Evolutionary conservation across 1,140 invertebrate genomes (phyloP), one percentile per base, ranked within the genome.

Genomic region (Saccostrea glomerata): DNA sequence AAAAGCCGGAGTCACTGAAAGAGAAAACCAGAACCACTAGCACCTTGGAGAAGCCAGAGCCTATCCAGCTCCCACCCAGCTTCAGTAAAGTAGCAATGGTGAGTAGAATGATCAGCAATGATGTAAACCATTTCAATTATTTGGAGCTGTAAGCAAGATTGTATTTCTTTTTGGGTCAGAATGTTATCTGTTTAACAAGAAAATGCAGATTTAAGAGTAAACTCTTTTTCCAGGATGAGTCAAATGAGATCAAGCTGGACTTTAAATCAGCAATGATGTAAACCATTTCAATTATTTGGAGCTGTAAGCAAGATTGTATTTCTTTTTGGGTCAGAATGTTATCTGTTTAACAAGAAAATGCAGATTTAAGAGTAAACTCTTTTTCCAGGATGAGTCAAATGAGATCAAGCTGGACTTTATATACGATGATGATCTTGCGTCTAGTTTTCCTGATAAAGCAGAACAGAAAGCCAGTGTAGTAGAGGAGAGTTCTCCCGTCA

Each of bases 341-440:
- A 36, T 36, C 30, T 36, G 30, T 36, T 36, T 36, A 36, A 47
- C 47, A 7, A 47, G 47, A 47, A 47, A 47, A 47, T 47, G 47
- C 47, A 47, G 47, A 47, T 83, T 17, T 20, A 55, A 55, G 82
- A 54, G 13, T 77, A 25, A 12, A 30, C 6, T 77, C 30, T 25
- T 25, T 77, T 17, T 77, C 4, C 30, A 96, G 58, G 97, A 98
- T 94, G 97, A 98, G 92, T 96, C 96, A 56, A 96, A 97, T 55
- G 97, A 98, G 92, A 98, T 98, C 96, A 98, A 98, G 94, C 95
- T 98, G 58, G 97, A 98, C 94, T 99, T 98, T 94, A 96, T 97
- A 1, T 98, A 98, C 94, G 97, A 98, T 92, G 92, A 97, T 47
- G 97, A 97, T 91, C 95, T 94, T 63, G 92, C 93, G 11, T 93